Evolutionary conservation across 2,888 invertebrate species (phyloP), one percentile per base, ranked within the genome.

Genomic region (Andrena marginata): DNA sequence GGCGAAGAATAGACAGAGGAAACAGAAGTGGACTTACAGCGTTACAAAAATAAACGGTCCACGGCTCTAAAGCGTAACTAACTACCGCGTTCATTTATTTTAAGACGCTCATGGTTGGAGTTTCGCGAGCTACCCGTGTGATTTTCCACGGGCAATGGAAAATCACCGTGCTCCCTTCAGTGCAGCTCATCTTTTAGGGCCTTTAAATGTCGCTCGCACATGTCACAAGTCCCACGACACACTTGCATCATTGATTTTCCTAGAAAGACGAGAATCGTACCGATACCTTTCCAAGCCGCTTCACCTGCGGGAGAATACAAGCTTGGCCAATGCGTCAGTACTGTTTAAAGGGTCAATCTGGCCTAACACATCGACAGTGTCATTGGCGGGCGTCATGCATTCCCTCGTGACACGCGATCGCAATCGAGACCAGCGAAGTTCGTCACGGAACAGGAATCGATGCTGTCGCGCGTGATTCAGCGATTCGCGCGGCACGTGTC

Each of bases 71-170:
- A 42, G 54, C 16, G 48, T 33, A 65, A 64, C 33, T 48, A 8
- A 6, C 2, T 16, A 16, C 42, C 42, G 16, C 13, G 31, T 49
- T 35, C 49, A 70, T 71, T 80, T 80, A 80, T 80, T 80, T 80
- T 59, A 8, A 51, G n/a, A n/a, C 42, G 16, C 20, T 13, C 29
- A 71, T 51, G 49, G 23, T 23, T n/a, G 23, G 48, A 4, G 31
- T n/a, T n/a, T 59, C 59, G 13, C 48, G 31, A 16, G 10, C n/a
- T 10, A n/a, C 49, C 6, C 23, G 33, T 20, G 49, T 33, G 33
- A 10, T 20, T 56, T 31, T 56, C 33, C 20, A 59, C 33, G 59
- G 33, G 20, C 60, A n/a, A 29, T 48, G 42, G 59, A 48, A 60
- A 63, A 31, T n/a, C 13, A 54, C n/a, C 20, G 54, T 54, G 35